Evolutionary conservation across 2,888 invertebrate species (phyloP).

Genomic region (Coenonympha arcania): DNA sequence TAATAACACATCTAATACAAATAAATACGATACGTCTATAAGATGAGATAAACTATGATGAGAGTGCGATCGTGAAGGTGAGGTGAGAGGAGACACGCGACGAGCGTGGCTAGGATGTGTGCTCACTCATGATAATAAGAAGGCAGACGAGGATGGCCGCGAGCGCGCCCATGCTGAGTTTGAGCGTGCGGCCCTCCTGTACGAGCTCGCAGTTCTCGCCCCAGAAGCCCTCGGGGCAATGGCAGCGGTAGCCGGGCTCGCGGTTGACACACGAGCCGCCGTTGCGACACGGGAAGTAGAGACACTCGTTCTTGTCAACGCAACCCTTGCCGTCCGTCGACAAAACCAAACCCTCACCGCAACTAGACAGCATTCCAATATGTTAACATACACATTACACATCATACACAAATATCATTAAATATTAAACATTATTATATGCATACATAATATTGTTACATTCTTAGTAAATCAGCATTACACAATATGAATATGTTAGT

Average conservation of each 20-base stretch:
- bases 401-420: slow-evolving; percentile 29
- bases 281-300: slow-evolving; percentile 94
- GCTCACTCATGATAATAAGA: slow-evolving; percentile 97
- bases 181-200: slow-evolving; percentile 94
- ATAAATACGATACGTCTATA: slow-evolving; percentile 35
- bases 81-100: slow-evolving; percentile 41
- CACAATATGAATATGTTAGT: slow-evolving; percentile 20
- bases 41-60: slow-evolving; percentile 42
- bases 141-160: slow-evolving; percentile 98
- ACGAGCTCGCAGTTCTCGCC: slow-evolving; percentile 95
- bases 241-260: slow-evolving; percentile 90
- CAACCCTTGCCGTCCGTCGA: slow-evolving; percentile 93
- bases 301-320: slow-evolving; percentile 96
- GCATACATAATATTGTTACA: slow-evolving; percentile 16
- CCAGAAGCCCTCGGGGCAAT: slow-evolving; percentile 93
- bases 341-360: slow-evolving; percentile 93
- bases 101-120: slow-evolving; percentile 42
- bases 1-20: slow-evolving; percentile 35
- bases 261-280: slow-evolving; percentile 94
- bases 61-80: slow-evolving; percentile 42
- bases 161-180: slow-evolving; percentile 96
- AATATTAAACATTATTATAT: slow-evolving; percentile 24
- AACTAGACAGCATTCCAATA: slow-evolving; percentile 77
- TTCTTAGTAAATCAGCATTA: slow-evolving; percentile 19
- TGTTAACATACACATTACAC: slow-evolving; percentile 36